Conservation (phyloP, 2,113 vertebrate genomes). For the Xiphophorus maculatus region DNA sequence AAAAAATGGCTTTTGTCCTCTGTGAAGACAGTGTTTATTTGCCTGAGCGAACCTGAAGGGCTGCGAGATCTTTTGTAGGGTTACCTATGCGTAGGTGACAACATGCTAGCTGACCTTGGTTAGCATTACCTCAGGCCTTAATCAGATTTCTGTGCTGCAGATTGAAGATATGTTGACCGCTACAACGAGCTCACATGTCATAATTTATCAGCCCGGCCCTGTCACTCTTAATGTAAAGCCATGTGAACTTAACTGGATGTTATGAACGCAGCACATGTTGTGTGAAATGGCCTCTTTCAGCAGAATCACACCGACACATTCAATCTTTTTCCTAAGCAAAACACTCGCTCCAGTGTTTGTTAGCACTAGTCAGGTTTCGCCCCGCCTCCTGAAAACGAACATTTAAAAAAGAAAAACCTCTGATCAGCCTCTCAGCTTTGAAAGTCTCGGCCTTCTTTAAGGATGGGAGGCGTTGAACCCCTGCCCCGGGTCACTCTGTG, state of each 20-base stretch:
- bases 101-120: slow-evolving; percentile 66
- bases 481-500: slow-evolving; percentile 61
- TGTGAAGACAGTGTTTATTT: slow-evolving; percentile 79
- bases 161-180: slow-evolving; percentile 67
- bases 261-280: slow-evolving; percentile 50
- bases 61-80: slow-evolving; percentile 57
- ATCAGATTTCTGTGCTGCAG: slow-evolving; percentile 70
- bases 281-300: slow-evolving; percentile 59
- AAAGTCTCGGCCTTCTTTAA: slow-evolving; percentile 61
- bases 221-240: slow-evolving; percentile 68
- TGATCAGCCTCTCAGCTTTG: slow-evolving; percentile 76
- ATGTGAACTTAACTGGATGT: slow-evolving; percentile 63
- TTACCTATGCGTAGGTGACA: slow-evolving; percentile 70
- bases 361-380: slow-evolving; percentile 43
- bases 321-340: slow-evolving; percentile 24
- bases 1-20: slow-evolving; percentile 74
- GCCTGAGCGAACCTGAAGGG: slow-evolving; percentile 68
- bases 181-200: slow-evolving; percentile 69
- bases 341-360: slow-evolving; percentile 60
- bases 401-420: slow-evolving; percentile 70
- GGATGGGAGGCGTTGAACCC: slow-evolving; percentile 50
- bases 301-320: slow-evolving; percentile 27
- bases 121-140: slow-evolving; percentile 66
- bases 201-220: slow-evolving; percentile 58
- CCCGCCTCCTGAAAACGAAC: slow-evolving; percentile 32